These are phyloP conservation scores for Cerceris ruficornis DNA, from an alignment of 2,888 invertebrate species.

Conservation along the genomic window DNA sequence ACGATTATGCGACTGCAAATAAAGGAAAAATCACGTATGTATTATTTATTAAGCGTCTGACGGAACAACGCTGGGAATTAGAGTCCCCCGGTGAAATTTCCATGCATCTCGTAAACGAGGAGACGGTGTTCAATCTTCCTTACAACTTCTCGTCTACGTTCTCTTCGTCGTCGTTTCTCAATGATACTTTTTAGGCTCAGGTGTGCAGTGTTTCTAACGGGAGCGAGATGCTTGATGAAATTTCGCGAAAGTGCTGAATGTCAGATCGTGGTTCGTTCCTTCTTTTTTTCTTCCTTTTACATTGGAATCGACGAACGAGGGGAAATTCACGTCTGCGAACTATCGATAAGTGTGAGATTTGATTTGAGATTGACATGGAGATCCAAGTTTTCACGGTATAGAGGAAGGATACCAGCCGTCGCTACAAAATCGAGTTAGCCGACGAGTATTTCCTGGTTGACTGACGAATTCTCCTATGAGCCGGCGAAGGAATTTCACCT, in stretches of 20 bases:
- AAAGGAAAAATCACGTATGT: neutral
- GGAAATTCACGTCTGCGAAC: neutral
- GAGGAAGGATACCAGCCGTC: slow-evolving; percentile 2
- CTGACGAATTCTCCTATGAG: slow-evolving; percentile 26
- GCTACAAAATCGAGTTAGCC: slow-evolving; percentile 22
- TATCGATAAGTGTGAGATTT: slow-evolving; percentile 2
- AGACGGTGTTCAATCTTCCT: no score
- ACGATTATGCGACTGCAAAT: no score
- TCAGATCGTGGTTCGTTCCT: neutral
- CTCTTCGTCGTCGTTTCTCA: no score
- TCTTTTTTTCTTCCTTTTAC: neutral
- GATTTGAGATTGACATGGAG: slow-evolving; percentile 37
- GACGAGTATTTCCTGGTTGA: slow-evolving; percentile 13
- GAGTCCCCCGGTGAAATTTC: no score
- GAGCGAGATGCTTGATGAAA: neutral
- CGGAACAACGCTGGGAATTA: neutral
- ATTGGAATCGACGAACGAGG: neutral
- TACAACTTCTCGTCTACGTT: no score
- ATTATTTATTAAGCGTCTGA: neutral
- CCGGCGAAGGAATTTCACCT: slow-evolving; percentile 7
- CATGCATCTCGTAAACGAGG: no score
- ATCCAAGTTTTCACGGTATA: slow-evolving; percentile 27
- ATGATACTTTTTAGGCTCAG: no score
- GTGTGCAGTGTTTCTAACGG: neutral
- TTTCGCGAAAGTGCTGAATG: neutral